These are phyloP conservation scores for Melanotaenia trifasciata DNA, from an alignment of 2,797 vertebrate species.

Conservation along the genomic window DNA sequence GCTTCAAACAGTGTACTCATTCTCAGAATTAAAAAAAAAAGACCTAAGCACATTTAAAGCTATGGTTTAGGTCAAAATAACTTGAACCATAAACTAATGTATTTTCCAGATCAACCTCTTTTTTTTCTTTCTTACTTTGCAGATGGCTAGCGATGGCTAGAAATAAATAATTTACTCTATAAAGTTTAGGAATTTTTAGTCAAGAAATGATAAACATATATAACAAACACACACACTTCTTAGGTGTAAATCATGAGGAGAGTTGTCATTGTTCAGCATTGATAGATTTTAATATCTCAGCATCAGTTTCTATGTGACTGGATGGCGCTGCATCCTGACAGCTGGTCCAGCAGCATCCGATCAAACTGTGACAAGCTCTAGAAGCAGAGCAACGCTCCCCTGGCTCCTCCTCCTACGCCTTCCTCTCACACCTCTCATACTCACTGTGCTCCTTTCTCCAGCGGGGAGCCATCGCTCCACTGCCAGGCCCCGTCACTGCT, in stretches of 20 bases:
- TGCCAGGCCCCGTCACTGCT: constrained; percentile 29
- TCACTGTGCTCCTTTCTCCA: constrained; percentile 45
- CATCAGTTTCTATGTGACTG: not conserved
- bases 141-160: too few species aligned
- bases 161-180: too few species aligned
- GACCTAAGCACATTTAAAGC: too few species aligned
- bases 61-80: too few species aligned
- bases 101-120: too few species aligned
- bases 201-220: too few species aligned
- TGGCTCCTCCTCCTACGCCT: not conserved
- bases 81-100: too few species aligned
- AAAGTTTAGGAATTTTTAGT: too few species aligned
- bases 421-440: constrained; percentile 15
- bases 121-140: too few species aligned
- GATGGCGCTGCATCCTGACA: not conserved
- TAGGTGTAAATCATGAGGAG: not conserved
- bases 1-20: too few species aligned
- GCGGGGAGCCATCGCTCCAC: constrained; percentile 43
- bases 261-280: not conserved
- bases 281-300: not conserved
- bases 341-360: constrained; percentile 12
- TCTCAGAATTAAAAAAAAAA: too few species aligned
- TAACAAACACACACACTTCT: not conserved
- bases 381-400: constrained; percentile 3
- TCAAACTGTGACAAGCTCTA: constrained; percentile 3